Base-by-base conservation (phyloP, 2,113 vertebrate genomes). In the Zapus hudsonius region DNA sequence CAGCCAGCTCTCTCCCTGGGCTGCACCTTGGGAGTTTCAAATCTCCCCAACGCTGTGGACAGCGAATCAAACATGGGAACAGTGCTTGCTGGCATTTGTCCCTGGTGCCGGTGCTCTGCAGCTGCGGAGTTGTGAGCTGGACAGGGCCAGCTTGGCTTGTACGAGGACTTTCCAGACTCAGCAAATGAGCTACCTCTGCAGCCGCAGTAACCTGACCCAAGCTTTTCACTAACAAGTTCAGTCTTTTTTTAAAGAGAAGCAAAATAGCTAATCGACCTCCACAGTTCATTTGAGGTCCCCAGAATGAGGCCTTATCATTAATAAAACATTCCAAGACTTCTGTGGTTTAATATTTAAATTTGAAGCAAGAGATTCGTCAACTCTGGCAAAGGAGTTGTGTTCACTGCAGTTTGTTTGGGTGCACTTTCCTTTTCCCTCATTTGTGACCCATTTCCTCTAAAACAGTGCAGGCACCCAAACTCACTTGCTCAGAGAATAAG, bases 91-190 rank as follows among this genome's bases (percentile, higher is more conserved):
- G 95, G 97, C 95, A 70, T 91, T 94, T 94, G 94, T 97, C 93
- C 95, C 95, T 80, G 63, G 75, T 31, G 78, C 93, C 70, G 52
- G 47, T 7, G 95, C 95, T 91, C 82, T 96, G 97, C 94, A 20
- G 97, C 84, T 97, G 97, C 98, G 98, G 98, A 98, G 93, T 98
- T 98, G 98, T 96, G 98, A 96, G 64, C 87, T 92, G 72, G 94
- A 92, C 83, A 95, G 92, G 95, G 85, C 93, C 17, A 66, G 95
- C 94, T 87, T 95, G 66, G 95, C 94, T 87, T 95, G 66, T 93
- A 83, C 61, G 75, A 81, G 96, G 97, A 97, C 94, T 96, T 97
- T 73, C 93, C 47, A 93, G 95, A 98, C 96, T 98, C 97, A 98
- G 98, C 98, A 98, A 95, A 95, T 87, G 87, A 89, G 75, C 95